Conservation (phyloP, 1,140 invertebrate species). For the Drosophila fuyamai region DNA sequence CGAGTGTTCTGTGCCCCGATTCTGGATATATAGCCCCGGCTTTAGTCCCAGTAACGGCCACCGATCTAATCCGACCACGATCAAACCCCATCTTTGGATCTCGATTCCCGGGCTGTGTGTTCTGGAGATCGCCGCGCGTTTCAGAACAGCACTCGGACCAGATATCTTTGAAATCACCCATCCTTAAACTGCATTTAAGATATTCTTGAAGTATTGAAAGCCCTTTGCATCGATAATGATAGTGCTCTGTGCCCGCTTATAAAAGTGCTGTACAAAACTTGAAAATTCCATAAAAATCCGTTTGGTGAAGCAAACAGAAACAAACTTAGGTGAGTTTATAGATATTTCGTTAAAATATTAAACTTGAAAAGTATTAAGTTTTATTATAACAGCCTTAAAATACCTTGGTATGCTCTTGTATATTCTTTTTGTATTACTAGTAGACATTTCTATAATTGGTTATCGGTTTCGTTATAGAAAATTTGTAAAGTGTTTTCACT, state of each 20-base stretch:
- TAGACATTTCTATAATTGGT: no score
- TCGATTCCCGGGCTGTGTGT: constrained; percentile 25
- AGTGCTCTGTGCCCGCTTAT: constrained; percentile 25
- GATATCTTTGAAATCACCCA: constrained; percentile 19
- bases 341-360: no score
- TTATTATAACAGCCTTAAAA: no score
- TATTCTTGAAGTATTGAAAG: not conserved
- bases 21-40: constrained; percentile 20
- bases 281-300: constrained; percentile 14
- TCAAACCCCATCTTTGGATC: constrained; percentile 2
- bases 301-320: constrained; percentile 20
- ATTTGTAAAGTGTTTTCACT: no score
- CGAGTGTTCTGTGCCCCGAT: constrained; percentile 40
- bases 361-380: not conserved
- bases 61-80: constrained; percentile 25
- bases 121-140: constrained; percentile 22
- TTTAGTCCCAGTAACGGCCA: constrained; percentile 19
- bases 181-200: constrained; percentile 2
- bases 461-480: no score
- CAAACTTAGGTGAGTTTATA: constrained; percentile 21
- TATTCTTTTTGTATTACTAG: no score
- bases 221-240: constrained; percentile 3
- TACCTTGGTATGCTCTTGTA: no score
- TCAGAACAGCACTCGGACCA: constrained; percentile 39
- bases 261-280: constrained; percentile 29